Evolutionary conservation across 2,888 invertebrate genomes (phyloP).

Genomic region (Stenurella melanura): DNA sequence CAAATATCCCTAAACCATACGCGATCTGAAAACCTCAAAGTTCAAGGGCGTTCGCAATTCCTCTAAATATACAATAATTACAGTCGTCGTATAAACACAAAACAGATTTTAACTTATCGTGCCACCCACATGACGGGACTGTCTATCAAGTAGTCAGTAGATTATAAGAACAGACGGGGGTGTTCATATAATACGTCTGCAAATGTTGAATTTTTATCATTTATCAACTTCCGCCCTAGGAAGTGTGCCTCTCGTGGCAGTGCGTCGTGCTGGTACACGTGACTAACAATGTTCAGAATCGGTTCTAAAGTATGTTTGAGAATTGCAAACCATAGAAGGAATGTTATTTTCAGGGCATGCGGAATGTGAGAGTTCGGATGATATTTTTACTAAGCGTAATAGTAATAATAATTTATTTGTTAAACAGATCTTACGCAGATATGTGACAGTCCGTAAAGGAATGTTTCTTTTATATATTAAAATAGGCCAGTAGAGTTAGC

Average conservation of each 20-base stretch:
- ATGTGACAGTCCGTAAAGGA: no score
- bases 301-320: not conserved
- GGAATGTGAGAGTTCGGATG: no score
- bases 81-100: not conserved
- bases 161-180: constrained; percentile 42
- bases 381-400: no score
- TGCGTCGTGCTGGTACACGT: constrained; percentile 4
- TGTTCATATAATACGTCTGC: constrained; percentile 46
- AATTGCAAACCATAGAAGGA: not conserved
- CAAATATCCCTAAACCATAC: not conserved
- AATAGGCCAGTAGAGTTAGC: no score
- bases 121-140: constrained; percentile 43
- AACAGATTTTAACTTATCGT: constrained; percentile 33
- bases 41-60: not conserved
- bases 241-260: constrained; percentile 15
- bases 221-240: constrained; percentile 50
- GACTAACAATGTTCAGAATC: not conserved
- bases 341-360: no score
- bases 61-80: not conserved
- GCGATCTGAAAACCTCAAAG: not conserved
- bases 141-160: constrained; percentile 42
- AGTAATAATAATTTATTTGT: no score
- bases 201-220: constrained; percentile 46
- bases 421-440: no score
- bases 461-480: no score